These are phyloP conservation scores for Protaetia brevitarsis DNA, from an alignment of 1,140 invertebrate genomes.

Conservation along the genomic window DNA sequence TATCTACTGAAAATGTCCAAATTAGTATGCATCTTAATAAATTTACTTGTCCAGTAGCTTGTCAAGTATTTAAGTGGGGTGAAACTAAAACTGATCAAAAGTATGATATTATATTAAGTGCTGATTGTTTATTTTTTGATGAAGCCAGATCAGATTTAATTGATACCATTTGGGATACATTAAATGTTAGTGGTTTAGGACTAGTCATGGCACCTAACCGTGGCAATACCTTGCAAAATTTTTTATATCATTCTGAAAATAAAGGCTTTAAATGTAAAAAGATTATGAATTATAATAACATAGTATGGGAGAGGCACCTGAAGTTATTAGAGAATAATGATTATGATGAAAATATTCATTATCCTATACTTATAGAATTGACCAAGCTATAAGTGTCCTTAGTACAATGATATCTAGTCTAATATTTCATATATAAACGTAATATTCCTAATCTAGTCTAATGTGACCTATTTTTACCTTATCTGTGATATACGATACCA, in stretches of 20 bases:
- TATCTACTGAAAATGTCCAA: slow-evolving; percentile 72
- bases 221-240: slow-evolving; percentile 68
- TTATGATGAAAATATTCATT: slow-evolving; percentile 67
- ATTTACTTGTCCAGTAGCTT: slow-evolving; percentile 48
- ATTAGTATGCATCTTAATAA: slow-evolving; percentile 62
- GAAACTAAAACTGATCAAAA: slow-evolving; percentile 40
- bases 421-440: slow-evolving; percentile 2
- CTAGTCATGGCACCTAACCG: slow-evolving; percentile 75
- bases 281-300: slow-evolving; percentile 59
- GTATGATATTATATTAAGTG: slow-evolving; percentile 72
- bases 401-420: slow-evolving; percentile 30
- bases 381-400: slow-evolving; percentile 52
- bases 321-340: slow-evolving; percentile 57
- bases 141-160: slow-evolving; percentile 70
- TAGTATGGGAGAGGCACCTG: slow-evolving; percentile 65
- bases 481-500: slow-evolving; percentile 50
- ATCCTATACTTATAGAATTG: slow-evolving; percentile 62
- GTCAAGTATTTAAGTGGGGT: slow-evolving; percentile 54
- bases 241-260: slow-evolving; percentile 59
- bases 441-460: slow-evolving; percentile 40
- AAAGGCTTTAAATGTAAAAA: slow-evolving; percentile 59
- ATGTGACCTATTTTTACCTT: slow-evolving; percentile 42
- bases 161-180: slow-evolving; percentile 63
- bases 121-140: slow-evolving; percentile 83
- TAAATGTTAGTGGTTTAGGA: slow-evolving; percentile 64